Conservation (phyloP, 2,797 vertebrate species). For the Choloepus didactylus region DNA sequence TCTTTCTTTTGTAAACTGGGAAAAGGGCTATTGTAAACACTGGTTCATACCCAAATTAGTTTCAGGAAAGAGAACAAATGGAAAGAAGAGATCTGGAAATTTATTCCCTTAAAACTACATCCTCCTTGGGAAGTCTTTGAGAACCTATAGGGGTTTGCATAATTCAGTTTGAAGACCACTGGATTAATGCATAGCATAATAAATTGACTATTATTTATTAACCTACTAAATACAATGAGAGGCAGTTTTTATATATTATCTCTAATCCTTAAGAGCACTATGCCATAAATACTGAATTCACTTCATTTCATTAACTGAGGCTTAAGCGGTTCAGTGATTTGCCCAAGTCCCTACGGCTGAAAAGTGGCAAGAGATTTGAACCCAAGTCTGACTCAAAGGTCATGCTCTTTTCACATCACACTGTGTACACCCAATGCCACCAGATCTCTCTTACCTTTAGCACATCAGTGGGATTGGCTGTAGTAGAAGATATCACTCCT, state of each 20-base stretch:
- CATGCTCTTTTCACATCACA: conserved; percentile 44
- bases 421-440: background rate
- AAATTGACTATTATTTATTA: conserved; percentile 56
- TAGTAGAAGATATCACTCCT: conserved; percentile 95
- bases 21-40: conserved; percentile 21
- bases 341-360: conserved; percentile 38
- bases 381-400: conserved; percentile 48
- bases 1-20: conserved; percentile 52
- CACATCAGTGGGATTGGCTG: conserved; percentile 97
- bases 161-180: conserved; percentile 49
- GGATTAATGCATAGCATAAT: conserved; percentile 22
- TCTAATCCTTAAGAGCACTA: conserved; percentile 39
- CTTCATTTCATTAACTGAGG: conserved; percentile 65
- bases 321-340: conserved; percentile 53
- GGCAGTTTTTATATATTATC: background rate
- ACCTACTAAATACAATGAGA: conserved; percentile 7
- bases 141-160: background rate
- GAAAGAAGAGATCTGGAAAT: conserved; percentile 41
- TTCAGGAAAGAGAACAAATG: conserved; percentile 41
- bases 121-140: conserved; percentile 13
- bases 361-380: conserved; percentile 55
- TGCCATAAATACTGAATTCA: conserved; percentile 40
- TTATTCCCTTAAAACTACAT: conserved; percentile 47
- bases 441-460: conserved; percentile 92
- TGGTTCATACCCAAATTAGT: conserved; percentile 12